Base-by-base conservation (phyloP, 2,888 invertebrate species). In the Drosophila mimica region DNA sequence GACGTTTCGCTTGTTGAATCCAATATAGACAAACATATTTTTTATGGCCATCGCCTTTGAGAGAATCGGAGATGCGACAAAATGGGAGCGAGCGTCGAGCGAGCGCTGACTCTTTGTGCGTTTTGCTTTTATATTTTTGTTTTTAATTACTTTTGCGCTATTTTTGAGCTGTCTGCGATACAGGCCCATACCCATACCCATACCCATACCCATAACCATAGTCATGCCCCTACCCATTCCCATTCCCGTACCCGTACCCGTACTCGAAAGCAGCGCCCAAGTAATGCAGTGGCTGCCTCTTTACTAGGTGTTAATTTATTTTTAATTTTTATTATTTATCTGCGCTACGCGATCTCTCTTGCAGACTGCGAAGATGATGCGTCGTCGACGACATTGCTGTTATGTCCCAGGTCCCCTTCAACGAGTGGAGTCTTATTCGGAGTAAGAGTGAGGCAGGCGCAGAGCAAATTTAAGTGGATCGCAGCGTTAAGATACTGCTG, bases 321-420 rank as follows among this genome's bases (percentile, higher is more conserved):
- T 90, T 91, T 90, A 91, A 90, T 91, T 90, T 90, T 91, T 91
- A 90, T 90, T 90, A 91, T 90, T 91, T 91, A 91, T 91, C 89
- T 88, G 70, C 70, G 81, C 83, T 65, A 57, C 61, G 79, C 78
- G 82, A 87, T 89, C 83, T 80, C 66, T 62, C 59, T 62, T 69
- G 60, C 71, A 74, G 68, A 58, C 74, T 72, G 61, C 57, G 33
- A 69, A 76, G 66, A 40, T 62, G 48, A 56, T 65, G 38, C 78
- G 53, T 15, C 57, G 30, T 36, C 67, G 52, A 34, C 62, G 46
- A n/a, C 43, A 17, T 52, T 62, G 58, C 43, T 54, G 68, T 25
- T 40, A 60, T 46, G 48, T 43, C 36, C 33, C 56, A 8, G 8
- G 56, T 62, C 60, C 63, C 60, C 49, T 61, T 40, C 20, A 49